Conservation (phyloP, 2,113 vertebrate genomes). For the Acrocephalus arundinaceus region DNA sequence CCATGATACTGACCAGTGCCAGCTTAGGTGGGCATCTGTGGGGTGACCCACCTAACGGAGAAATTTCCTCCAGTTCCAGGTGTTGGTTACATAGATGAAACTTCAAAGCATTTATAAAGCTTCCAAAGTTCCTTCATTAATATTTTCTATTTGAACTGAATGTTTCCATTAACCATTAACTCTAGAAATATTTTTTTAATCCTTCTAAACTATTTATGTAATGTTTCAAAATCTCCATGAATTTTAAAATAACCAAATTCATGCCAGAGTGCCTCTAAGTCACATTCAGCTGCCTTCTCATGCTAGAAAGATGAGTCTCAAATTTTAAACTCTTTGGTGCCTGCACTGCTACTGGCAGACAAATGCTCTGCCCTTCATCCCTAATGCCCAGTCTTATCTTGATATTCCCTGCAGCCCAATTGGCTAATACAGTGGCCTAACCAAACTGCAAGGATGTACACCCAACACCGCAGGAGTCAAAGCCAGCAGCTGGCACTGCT, state of each 20-base stretch:
- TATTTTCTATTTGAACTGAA: background rate
- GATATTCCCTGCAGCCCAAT: background rate
- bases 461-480: fast-evolving
- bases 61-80: background rate
- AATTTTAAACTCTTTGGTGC: background rate
- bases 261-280: background rate
- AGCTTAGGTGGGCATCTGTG: background rate
- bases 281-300: background rate
- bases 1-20: background rate
- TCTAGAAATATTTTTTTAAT: background rate
- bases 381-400: background rate
- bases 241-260: background rate
- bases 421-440: background rate
- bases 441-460: background rate
- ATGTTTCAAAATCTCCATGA: background rate
- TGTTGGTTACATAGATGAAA: background rate
- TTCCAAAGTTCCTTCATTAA: background rate
- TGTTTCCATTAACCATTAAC: background rate
- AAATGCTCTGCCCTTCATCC: background rate
- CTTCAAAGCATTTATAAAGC: background rate
- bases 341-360: background rate
- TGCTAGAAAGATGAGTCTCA: background rate
- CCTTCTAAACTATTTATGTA: background rate
- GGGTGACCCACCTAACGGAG: background rate
- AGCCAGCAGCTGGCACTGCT: fast-evolving